phyloP scores from a whole-genome alignment of 2,113 vertebrate genomes.

The Lasiurus cinereus region DNA sequence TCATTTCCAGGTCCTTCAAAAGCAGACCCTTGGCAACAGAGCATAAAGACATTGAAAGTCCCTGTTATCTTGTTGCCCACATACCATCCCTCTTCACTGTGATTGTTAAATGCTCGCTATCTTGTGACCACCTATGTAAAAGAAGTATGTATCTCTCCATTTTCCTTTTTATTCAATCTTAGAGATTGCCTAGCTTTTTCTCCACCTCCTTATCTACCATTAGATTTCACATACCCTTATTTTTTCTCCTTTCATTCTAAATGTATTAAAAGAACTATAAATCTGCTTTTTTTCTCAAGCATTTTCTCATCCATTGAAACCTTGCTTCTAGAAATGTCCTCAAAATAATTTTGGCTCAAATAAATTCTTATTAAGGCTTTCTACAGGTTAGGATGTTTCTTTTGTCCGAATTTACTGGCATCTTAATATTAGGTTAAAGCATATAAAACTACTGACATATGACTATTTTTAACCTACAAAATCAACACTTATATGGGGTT shows the following conservation, averaged over 20 bases:
- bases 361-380: neutral
- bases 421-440: neutral
- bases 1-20: neutral
- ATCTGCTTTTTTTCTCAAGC: neutral
- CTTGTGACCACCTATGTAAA: neutral
- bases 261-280: neutral
- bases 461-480: conserved; percentile 4
- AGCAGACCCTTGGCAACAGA: neutral
- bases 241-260: neutral
- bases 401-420: neutral
- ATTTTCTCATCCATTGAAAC: neutral
- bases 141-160: neutral
- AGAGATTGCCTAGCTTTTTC: neutral
- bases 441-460: neutral
- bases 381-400: neutral
- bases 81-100: neutral
- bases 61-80: neutral
- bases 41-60: neutral
- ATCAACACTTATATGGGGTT: neutral
- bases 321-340: neutral
- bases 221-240: neutral
- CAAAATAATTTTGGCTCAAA: neutral
- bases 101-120: neutral
- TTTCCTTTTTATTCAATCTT: neutral
- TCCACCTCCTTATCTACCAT: neutral